These are phyloP conservation scores for fruit fly (Drosophila melanogaster) DNA, from an alignment of 1,140 invertebrate genomes.

Conservation along the genomic window Release_6_plus_ISO1_MT NT_033777.3:4493001-4493500, in stretches of 20 bases:
- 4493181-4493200: too few relatives aligned
- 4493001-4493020: too few relatives aligned
- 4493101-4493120: too few relatives aligned
- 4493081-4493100: too few relatives aligned
- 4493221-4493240: too few relatives aligned
- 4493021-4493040: too few relatives aligned
- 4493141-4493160: too few relatives aligned
- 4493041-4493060: too few relatives aligned
- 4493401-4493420: slow-evolving; percentile 79
- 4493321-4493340: slow-evolving; percentile 17
- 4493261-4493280: neutral
- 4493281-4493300: neutral
- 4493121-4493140: too few relatives aligned
- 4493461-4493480: slow-evolving; percentile 31
- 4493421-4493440: slow-evolving; percentile 75
- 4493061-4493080: too few relatives aligned
- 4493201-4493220: too few relatives aligned
- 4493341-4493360: slow-evolving; percentile 40
- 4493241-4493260: neutral
- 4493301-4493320: neutral
- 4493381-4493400: slow-evolving; percentile 69
- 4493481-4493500: slow-evolving; percentile 11
- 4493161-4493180: too few relatives aligned
- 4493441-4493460: slow-evolving; percentile 48
- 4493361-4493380: slow-evolving; percentile 58